Percentiles rank a stretch among this genome's conserved stretches.
These are phyloP conservation scores for Urechis unicinctus DNA, from an alignment of 2,888 invertebrate species.

Conservation along the genomic window DNA sequence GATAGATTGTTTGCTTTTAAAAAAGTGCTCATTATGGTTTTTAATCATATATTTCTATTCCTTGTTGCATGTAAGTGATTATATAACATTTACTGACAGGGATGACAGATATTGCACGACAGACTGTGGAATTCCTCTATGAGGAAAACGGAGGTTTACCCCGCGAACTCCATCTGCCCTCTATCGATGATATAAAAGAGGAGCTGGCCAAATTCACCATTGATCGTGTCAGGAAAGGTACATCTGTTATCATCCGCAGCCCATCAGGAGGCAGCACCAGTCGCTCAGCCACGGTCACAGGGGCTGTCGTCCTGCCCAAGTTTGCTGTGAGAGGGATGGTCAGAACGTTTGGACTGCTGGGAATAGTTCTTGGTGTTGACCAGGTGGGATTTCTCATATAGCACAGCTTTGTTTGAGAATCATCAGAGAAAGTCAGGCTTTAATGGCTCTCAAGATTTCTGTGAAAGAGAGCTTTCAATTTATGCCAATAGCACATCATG, in stretches of 20 bases:
- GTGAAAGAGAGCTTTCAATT: too few relatives aligned
- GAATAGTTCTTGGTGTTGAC: slow-evolving; percentile 49
- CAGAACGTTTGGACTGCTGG: slow-evolving; percentile 48
- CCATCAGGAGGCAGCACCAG: slow-evolving; percentile 7
- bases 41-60: neutral
- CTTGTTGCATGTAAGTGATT: too few relatives aligned
- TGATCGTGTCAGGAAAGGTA: slow-evolving; percentile 47
- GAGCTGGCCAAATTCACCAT: slow-evolving; percentile 50
- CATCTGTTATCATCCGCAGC: slow-evolving; percentile 42
- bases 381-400: slow-evolving; percentile 30
- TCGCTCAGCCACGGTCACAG: slow-evolving; percentile 24
- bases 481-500: too few relatives aligned
- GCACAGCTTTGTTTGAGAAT: too few relatives aligned
- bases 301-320: slow-evolving; percentile 37
- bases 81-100: slow-evolving; percentile 25
- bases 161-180: slow-evolving; percentile 49
- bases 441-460: too few relatives aligned
- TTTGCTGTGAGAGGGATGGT: slow-evolving; percentile 48
- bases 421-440: too few relatives aligned
- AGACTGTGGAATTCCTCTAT: slow-evolving; percentile 51
- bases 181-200: slow-evolving; percentile 49
- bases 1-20: neutral
- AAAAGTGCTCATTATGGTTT: neutral
- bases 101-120: slow-evolving; percentile 51
- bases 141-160: slow-evolving; percentile 51